phyloP scores from a whole-genome alignment of 92 coral and sea anemone species.

The Porites rus region DNA sequence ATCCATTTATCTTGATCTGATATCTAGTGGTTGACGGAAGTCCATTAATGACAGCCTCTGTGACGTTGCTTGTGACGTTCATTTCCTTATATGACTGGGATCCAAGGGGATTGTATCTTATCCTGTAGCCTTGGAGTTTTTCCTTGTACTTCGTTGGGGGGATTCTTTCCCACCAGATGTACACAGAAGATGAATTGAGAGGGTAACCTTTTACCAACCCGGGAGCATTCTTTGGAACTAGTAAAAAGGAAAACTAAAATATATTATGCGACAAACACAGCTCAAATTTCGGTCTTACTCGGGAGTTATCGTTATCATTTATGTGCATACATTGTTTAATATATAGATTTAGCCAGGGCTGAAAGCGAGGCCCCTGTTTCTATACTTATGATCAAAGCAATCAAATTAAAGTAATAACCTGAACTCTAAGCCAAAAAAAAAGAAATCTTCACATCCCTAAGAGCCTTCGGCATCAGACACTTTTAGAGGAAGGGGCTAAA shows the following conservation, averaged over 20 bases:
- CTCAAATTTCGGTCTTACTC: neutral
- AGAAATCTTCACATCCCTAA: no score
- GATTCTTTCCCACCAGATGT: neutral
- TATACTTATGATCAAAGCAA: no score
- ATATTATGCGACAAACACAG: neutral
- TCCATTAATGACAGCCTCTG: neutral
- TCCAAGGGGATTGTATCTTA: neutral
- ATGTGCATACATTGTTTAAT: no score
- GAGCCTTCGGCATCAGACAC: no score
- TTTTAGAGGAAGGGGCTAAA: no score
- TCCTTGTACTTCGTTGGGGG: constrained; percentile 4
- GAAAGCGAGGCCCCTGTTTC: no score
- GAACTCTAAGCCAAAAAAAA: no score
- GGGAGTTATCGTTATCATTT: no score
- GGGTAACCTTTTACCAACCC: neutral
- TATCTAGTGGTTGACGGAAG: neutral
- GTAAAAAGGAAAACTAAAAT: neutral
- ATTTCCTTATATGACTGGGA: neutral
- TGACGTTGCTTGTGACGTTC: neutral
- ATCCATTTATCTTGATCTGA: constrained; percentile 8
- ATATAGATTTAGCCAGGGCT: no score
- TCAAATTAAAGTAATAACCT: no score
- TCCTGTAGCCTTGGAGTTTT: constrained; percentile 1
- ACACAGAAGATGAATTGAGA: constrained; percentile 5
- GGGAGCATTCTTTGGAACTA: constrained; percentile 24